Conservation (phyloP, 2,797 vertebrate genomes). For the Channa striata region DNA sequence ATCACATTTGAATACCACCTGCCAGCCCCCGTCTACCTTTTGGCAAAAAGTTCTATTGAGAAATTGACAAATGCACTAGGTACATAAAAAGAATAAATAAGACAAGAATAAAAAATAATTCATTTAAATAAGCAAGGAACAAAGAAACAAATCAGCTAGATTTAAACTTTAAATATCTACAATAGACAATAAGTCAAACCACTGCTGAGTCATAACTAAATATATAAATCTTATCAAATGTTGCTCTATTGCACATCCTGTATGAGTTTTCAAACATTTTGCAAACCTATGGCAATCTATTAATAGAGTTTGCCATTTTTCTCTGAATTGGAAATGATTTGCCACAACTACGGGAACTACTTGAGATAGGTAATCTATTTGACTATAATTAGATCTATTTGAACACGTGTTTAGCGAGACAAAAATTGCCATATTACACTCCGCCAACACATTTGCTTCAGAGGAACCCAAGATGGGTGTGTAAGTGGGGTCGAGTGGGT, state of each 20-base stretch:
- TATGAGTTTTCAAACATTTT: slow-evolving; percentile 36
- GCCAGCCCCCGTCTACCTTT: not conserved
- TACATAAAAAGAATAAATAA: not conserved
- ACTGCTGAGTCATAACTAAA: slow-evolving; percentile 42
- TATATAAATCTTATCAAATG: slow-evolving; percentile 36
- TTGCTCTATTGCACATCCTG: slow-evolving; percentile 4
- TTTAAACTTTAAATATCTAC: slow-evolving; percentile 3
- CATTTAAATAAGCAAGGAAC: not conserved
- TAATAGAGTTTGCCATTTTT: slow-evolving; percentile 45
- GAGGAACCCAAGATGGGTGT: slow-evolving; percentile 36
- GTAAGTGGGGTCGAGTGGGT: slow-evolving; percentile 24
- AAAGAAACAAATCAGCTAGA: not conserved
- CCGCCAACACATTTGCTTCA: slow-evolving; percentile 31
- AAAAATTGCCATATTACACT: slow-evolving; percentile 39
- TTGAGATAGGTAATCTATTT: slow-evolving; percentile 30
- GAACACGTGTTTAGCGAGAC: slow-evolving; percentile 31
- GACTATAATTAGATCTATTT: slow-evolving; percentile 37
- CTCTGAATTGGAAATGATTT: slow-evolving; percentile 50
- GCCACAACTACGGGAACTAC: slow-evolving; percentile 37
- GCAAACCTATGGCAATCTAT: slow-evolving; percentile 39
- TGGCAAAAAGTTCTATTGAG: not conserved
- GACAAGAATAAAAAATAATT: not conserved
- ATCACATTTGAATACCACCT: not conserved
- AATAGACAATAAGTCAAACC: slow-evolving; percentile 6
- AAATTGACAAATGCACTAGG: no score